These are phyloP conservation scores for Cossypha dichroa DNA, from an alignment of 2,797 vertebrate genomes.

Conservation along the genomic window DNA sequence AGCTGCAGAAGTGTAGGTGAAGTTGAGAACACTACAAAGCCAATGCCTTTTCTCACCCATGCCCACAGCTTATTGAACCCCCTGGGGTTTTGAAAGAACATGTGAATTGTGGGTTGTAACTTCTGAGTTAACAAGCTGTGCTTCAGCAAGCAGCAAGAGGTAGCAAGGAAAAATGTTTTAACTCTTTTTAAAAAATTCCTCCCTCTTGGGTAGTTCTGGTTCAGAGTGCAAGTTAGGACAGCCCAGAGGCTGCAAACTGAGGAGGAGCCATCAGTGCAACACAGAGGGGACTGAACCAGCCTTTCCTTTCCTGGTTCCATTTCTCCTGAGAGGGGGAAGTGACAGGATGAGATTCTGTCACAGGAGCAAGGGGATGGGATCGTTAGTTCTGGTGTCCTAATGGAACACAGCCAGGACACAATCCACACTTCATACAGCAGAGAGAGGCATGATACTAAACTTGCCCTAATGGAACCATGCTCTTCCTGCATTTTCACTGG, in stretches of 20 bases:
- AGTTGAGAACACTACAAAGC: neutral
- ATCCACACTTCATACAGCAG: neutral
- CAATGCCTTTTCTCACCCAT: accelerated
- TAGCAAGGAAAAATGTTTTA: neutral
- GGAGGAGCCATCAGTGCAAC: neutral
- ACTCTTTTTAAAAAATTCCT: neutral
- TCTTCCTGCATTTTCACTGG: neutral
- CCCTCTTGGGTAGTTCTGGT: neutral
- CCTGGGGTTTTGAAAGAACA: neutral
- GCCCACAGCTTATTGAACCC: neutral
- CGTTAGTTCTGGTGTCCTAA: neutral
- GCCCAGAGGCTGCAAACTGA: neutral
- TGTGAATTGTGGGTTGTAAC: neutral
- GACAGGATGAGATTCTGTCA: neutral
- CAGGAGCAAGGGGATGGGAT: neutral
- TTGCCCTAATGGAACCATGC: neutral
- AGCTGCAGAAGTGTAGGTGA: neutral
- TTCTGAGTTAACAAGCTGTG: neutral
- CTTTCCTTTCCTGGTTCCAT: neutral
- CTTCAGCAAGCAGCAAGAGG: neutral
- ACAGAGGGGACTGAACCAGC: neutral
- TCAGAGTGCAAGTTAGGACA: neutral
- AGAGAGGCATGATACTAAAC: neutral
- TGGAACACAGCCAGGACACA: neutral
- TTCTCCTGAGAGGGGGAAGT: neutral